Base-by-base conservation (phyloP, 2,888 invertebrate genomes). In the Brachyptera putata region DNA sequence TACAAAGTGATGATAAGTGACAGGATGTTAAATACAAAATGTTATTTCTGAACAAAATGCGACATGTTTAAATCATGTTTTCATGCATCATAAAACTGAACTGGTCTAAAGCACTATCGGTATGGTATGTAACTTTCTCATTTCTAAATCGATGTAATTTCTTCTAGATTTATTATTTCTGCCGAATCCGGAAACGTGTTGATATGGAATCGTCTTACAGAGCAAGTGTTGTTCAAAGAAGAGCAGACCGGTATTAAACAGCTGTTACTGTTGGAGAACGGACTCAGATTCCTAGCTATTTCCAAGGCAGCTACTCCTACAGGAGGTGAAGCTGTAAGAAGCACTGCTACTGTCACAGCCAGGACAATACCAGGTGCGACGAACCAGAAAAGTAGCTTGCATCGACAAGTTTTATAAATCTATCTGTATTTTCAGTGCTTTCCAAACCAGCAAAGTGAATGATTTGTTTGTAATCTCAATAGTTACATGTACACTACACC, bases 151-250 rank as follows among this genome's bases (percentile, higher is more conserved):
- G n/a, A 43, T 11, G 16, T 18, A 16, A 1, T 37, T 46, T 4
- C 9, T 14, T 24, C 1, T 64, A 82, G 83, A 57, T 84, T 87
- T 68, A 91, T 96, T 0, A 82, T 95, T 13, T 92, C 95, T 0
- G 90, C 93, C 0, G 97, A 97, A 72, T 94, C 95, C 0, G 95
- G 95, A 0, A 90, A 92, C 71, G 82, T 96, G 34, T 77, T 96
- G 0, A 84, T 95, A 63, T 96, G 96, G 96, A 89, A 93, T 69
- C 76, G 87, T 61, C 76, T 86, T 60, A 82, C 86, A 1, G 83
- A 87, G 64, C 69, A 75, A 57, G 92, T 87, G 0, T 74, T 90
- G 53, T 89, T 84, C 70, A 89, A 91, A 74, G 89, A 91, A 68
- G 89, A 90, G 69, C 93, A 95, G 71, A 85, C 83, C 22, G 86